A percentile compares a stretch with the other conserved stretches of the same genome.
phyloP scores from a whole-genome alignment of 2,888 invertebrate species.

The Sphaerophoria rueppellii region DNA sequence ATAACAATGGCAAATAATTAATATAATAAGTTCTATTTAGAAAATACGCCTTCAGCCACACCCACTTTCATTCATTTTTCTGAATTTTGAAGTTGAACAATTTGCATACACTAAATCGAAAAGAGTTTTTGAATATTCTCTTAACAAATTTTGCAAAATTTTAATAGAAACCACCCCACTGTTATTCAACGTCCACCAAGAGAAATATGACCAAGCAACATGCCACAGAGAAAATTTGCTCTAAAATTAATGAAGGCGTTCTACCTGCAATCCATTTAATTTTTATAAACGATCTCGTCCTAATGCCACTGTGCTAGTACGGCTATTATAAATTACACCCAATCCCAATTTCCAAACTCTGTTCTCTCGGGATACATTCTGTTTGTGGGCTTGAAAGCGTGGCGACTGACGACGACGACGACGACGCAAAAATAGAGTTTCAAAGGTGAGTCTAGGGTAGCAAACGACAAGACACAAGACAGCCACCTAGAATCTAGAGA shows the following conservation, averaged over 20 bases:
- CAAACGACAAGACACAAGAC: slow-evolving; percentile 31
- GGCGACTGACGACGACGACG: no score
- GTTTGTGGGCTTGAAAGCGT: neutral
- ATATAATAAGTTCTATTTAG: no score
- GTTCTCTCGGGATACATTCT: neutral
- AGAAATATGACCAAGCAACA: slow-evolving; percentile 51
- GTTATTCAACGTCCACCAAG: slow-evolving; percentile 41
- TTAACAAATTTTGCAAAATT: neutral
- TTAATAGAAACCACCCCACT: neutral
- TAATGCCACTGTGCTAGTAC: slow-evolving; percentile 77
- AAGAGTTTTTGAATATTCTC: slow-evolving; percentile 10
- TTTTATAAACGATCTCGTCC: slow-evolving; percentile 78
- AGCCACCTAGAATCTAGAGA: slow-evolving; percentile 44
- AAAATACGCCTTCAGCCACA: no score
- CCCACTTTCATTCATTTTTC: no score
- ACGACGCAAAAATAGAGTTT: slow-evolving; percentile 23
- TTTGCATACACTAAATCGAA: no score
- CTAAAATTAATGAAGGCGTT: slow-evolving; percentile 80
- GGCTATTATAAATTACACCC: slow-evolving; percentile 76
- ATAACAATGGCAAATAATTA: no score
- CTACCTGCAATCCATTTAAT: slow-evolving; percentile 79
- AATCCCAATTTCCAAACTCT: neutral
- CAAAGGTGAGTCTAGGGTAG: slow-evolving; percentile 30
- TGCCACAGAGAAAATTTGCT: slow-evolving; percentile 74
- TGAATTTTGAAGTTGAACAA: no score